phyloP scores from a whole-genome alignment of 1,140 invertebrate species.

The Drosophila mauritiana region DNA sequence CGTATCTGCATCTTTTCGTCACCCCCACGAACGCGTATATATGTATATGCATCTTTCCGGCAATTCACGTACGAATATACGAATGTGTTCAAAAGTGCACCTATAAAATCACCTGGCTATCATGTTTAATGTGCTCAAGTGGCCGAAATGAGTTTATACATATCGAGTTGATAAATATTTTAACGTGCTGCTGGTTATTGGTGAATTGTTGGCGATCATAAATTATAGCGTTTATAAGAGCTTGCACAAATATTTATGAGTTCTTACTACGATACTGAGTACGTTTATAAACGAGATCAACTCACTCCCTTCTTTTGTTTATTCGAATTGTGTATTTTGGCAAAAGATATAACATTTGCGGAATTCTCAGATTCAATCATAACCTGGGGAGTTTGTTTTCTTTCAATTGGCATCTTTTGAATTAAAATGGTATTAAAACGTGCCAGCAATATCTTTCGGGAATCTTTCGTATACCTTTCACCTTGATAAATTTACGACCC shows the following conservation, averaged over 20 bases:
- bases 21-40: not conserved
- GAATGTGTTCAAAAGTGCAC: conserved; percentile 13
- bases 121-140: conserved; percentile 47
- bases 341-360: conserved; percentile 1
- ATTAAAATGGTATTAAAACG: conserved; percentile 5
- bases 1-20: conserved; percentile 33
- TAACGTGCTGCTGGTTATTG: conserved; percentile 38
- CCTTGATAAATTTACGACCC: conserved; percentile 50
- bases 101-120: conserved; percentile 36
- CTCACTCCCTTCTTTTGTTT: conserved; percentile 3
- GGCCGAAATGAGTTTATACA: conserved; percentile 18
- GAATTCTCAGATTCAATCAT: conserved; percentile 1
- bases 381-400: not conserved
- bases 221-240: conserved; percentile 33
- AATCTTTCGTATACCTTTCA: conserved; percentile 29
- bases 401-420: conserved; percentile 6
- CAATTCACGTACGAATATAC: not conserved
- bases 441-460: conserved; percentile 18
- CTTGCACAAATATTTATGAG: conserved; percentile 69
- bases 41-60: no score
- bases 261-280: conserved; percentile 80
- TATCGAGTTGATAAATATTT: conserved; percentile 36
- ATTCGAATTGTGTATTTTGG: conserved; percentile 7
- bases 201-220: conserved; percentile 34
- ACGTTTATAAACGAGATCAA: conserved; percentile 56